phyloP scores from a whole-genome alignment of 2,797 vertebrate genomes.

The Paratrypauchen microcephalus region DNA sequence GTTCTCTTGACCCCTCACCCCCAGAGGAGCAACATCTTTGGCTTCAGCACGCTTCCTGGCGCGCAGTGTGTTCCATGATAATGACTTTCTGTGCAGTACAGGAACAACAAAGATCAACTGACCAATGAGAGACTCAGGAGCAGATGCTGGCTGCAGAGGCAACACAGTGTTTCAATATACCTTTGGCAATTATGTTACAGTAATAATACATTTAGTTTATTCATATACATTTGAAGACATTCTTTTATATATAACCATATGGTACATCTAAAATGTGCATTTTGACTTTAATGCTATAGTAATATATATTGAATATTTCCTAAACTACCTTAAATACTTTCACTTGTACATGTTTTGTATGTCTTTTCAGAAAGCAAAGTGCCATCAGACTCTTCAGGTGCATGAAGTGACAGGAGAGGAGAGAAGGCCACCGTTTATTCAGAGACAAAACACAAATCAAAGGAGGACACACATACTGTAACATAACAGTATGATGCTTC shows the following conservation, averaged over 20 bases:
- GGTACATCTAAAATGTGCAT: background rate
- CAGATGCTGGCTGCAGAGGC: constrained; percentile 48
- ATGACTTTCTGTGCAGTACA: constrained; percentile 93
- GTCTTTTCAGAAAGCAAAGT: constrained; percentile 4
- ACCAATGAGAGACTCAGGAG: constrained; percentile 44
- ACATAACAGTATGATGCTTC: background rate
- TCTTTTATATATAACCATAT: background rate
- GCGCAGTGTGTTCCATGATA: constrained; percentile 98
- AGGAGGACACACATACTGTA: background rate
- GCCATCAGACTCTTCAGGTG: constrained; percentile 46
- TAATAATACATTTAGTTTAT: too few species aligned
- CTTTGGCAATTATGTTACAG: background rate
- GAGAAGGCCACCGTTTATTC: constrained; percentile 20
- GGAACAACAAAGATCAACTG: constrained; percentile 64
- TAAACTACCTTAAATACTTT: background rate
- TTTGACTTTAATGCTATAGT: background rate
- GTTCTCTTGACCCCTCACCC: constrained; percentile 68
- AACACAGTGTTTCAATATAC: background rate
- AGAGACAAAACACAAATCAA: background rate
- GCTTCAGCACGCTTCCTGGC: constrained; percentile 93
- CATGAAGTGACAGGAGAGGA: constrained; percentile 20
- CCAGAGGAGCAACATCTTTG: constrained; percentile 43
- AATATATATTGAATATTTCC: background rate
- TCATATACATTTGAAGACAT: background rate
- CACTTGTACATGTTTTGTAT: too few species aligned